Evolutionary conservation across 2,113 vertebrate species (phyloP).

Genomic region (Ammospiza caudacuta): DNA sequence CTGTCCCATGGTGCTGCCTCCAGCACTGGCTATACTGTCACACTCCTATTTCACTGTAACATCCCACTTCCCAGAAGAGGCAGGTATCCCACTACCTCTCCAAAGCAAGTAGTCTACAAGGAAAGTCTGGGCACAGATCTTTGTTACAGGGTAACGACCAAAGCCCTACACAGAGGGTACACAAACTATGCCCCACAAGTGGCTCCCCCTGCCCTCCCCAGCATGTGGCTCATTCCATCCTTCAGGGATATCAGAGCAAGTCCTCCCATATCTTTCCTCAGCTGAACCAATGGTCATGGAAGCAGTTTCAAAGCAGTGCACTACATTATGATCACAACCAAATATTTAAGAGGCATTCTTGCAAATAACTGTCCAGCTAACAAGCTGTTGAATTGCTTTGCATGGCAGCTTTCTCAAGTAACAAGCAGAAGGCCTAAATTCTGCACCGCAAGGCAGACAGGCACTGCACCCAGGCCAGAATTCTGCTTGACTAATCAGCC

Average conservation of each 20-base stretch:
- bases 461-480: no score
- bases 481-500: neutral
- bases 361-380: neutral
- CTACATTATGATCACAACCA: neutral
- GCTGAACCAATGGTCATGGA: neutral
- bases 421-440: neutral
- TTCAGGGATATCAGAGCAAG: neutral
- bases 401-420: neutral
- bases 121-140: neutral
- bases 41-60: neutral
- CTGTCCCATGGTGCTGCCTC: neutral
- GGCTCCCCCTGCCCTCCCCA: neutral
- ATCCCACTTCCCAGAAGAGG: neutral
- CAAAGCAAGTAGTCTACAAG: neutral
- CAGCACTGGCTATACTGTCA: neutral
- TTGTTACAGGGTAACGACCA: neutral
- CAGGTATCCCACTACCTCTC: neutral
- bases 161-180: neutral
- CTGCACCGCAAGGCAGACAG: rapidly evolving
- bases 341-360: neutral
- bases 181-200: neutral
- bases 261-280: neutral
- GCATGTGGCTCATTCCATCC: neutral
- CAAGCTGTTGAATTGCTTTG: neutral
- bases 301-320: neutral